Conservation (phyloP, 2,888 invertebrate species). For the Laspeyria flexula region DNA sequence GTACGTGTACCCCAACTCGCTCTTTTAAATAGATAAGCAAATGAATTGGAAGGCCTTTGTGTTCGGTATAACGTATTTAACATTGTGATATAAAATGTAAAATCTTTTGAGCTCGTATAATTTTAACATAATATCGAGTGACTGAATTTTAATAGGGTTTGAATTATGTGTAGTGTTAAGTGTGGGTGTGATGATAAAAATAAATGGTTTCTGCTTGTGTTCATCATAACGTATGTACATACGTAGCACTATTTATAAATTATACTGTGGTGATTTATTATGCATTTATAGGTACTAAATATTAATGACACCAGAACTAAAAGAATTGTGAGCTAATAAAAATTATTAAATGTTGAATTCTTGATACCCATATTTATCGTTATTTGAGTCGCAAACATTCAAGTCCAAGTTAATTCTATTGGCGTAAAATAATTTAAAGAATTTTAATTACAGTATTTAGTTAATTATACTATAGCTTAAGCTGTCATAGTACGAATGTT, state of each 20-base stretch:
- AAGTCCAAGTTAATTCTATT: too few relatives aligned
- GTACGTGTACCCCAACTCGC: conserved; percentile 67
- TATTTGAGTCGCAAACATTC: too few relatives aligned
- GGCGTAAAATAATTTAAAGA: too few relatives aligned
- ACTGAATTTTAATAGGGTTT: conserved; percentile 45
- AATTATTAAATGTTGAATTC: too few relatives aligned
- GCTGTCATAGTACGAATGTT: too few relatives aligned
- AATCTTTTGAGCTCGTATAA: conserved; percentile 51
- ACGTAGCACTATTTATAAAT: background rate
- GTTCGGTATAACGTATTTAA: conserved; percentile 63
- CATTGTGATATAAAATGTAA: conserved; percentile 54
- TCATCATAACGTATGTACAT: background rate
- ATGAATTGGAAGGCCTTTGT: conserved; percentile 83
- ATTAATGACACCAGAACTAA: background rate
- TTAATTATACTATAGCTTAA: too few relatives aligned
- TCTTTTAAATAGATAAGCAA: conserved; percentile 83
- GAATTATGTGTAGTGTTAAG: conserved; percentile 23
- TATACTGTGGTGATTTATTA: too few relatives aligned
- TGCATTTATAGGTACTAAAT: background rate
- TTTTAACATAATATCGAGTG: conserved; percentile 44
- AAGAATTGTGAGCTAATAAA: background rate
- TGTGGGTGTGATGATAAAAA: conserved; percentile 16
- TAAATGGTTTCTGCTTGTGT: conserved; percentile 9
- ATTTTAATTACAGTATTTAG: too few relatives aligned
- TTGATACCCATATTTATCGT: too few relatives aligned